Percentiles rank a stretch among this genome's conserved stretches.
Evolutionary conservation across 2,888 invertebrate genomes (phyloP).

Genomic region (Dascillus cervinus): DNA sequence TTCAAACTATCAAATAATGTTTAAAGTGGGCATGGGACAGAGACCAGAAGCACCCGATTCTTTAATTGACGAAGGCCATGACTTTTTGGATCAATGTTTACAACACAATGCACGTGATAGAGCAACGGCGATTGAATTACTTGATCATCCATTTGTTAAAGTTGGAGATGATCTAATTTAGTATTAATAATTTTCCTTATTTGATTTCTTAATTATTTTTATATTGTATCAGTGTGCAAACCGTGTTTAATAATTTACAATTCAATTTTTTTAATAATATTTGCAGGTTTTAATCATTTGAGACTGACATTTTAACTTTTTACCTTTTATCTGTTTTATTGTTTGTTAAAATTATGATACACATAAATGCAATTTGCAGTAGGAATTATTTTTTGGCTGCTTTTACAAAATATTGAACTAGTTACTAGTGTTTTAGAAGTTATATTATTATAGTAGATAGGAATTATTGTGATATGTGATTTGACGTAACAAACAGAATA

Average conservation of each 20-base stretch:
- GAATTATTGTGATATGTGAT: too few relatives aligned
- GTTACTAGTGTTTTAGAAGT: too few relatives aligned
- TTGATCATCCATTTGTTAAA: constrained; percentile 71
- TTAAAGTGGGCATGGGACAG: constrained; percentile 89
- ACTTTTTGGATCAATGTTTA: constrained; percentile 72
- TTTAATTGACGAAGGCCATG: constrained; percentile 74
- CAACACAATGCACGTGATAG: constrained; percentile 72
- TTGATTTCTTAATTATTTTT: neutral
- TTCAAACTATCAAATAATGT: constrained; percentile 93
- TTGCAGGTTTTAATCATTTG: too few relatives aligned
- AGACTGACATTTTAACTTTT: too few relatives aligned
- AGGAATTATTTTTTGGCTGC: too few relatives aligned
- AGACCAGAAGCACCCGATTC: constrained; percentile 66
- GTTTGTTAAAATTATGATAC: too few relatives aligned
- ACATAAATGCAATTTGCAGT: too few relatives aligned
- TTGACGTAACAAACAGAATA: too few relatives aligned
- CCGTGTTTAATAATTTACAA: neutral
- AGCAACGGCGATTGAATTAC: constrained; percentile 61
- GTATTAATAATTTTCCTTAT: neutral
- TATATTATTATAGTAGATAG: too few relatives aligned
- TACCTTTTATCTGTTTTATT: too few relatives aligned
- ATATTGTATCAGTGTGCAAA: neutral
- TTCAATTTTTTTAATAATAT: too few relatives aligned
- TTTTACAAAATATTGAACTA: too few relatives aligned
- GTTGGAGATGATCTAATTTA: constrained; percentile 37